Percentiles rank a stretch among this genome's conserved stretches.
Evolutionary conservation across 92 coral and sea anemone species (phyloP).

Genomic region (Zoanthus gigantus): DNA sequence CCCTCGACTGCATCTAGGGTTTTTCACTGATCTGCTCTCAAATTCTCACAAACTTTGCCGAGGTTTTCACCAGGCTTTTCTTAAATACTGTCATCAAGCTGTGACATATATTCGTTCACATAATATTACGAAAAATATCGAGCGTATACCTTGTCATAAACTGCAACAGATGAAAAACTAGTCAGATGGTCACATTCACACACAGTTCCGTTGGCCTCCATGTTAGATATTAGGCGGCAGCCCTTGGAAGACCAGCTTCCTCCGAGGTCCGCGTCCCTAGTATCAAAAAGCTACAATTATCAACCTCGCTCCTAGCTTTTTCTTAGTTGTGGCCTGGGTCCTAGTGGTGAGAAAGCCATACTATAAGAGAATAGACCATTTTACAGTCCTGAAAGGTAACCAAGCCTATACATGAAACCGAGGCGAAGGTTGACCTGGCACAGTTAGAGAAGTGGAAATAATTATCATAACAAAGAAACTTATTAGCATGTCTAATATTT

Average conservation of each 20-base stretch:
- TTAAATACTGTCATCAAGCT: too few species aligned
- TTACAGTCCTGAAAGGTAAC: too few species aligned
- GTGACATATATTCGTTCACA: background rate
- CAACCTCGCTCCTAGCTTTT: background rate
- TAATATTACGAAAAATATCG: background rate
- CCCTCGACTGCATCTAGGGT: too few species aligned
- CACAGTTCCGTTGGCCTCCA: slow-evolving; percentile 65
- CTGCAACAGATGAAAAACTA: slow-evolving; percentile 81
- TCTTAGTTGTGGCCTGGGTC: background rate
- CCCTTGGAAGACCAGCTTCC: slow-evolving; percentile 96
- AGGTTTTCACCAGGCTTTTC: too few species aligned
- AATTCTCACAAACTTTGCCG: too few species aligned
- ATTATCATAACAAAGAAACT: too few species aligned
- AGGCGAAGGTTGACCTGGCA: too few species aligned
- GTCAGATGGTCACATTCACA: slow-evolving; percentile 96
- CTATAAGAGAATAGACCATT: background rate
- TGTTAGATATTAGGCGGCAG: slow-evolving; percentile 73
- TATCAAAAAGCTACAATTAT: background rate
- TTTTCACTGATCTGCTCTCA: too few species aligned
- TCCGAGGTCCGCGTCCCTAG: slow-evolving; percentile 70
- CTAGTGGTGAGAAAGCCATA: background rate
- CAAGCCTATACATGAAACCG: too few species aligned
- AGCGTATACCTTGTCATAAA: slow-evolving; percentile 78
- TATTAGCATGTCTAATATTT: too few species aligned
- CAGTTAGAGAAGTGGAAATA: too few species aligned